A percentile compares a stretch with the other conserved stretches of the same genome.
Evolutionary conservation across 2,113 vertebrate species (phyloP).

Genomic region (Cromileptes altivelis): DNA sequence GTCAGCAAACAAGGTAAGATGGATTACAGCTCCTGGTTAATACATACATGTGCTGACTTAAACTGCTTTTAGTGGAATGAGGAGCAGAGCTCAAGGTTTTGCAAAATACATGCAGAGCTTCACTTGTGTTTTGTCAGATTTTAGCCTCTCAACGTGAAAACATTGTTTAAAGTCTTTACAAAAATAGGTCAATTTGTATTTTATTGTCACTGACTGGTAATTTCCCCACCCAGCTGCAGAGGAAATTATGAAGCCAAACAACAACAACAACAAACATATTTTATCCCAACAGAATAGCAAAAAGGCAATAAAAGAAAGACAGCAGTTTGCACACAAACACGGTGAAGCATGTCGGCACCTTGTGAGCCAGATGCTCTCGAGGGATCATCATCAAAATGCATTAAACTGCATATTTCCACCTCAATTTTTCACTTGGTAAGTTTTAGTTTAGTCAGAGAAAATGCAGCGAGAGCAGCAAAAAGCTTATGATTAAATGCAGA

Average conservation of each 20-base stretch:
- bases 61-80: background rate
- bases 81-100: background rate
- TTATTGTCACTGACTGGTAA: background rate
- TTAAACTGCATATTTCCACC: background rate
- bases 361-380: background rate
- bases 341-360: background rate
- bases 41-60: background rate
- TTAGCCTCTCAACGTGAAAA: background rate
- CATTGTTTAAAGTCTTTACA: background rate
- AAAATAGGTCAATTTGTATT: background rate
- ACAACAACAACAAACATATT: background rate
- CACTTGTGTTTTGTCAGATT: background rate
- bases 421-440: background rate
- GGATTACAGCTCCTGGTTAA: background rate
- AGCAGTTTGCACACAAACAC: background rate
- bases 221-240: slow-evolving; percentile 5
- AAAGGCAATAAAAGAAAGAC: background rate
- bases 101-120: background rate
- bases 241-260: background rate
- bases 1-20: background rate
- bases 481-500: background rate
- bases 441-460: background rate
- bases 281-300: background rate
- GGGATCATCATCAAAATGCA: slow-evolving; percentile 9
- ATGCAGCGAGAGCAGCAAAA: too few relatives aligned